These are phyloP conservation scores for Chalcosyrphus nemorum DNA, from an alignment of 2,888 invertebrate genomes.

Conservation along the genomic window DNA sequence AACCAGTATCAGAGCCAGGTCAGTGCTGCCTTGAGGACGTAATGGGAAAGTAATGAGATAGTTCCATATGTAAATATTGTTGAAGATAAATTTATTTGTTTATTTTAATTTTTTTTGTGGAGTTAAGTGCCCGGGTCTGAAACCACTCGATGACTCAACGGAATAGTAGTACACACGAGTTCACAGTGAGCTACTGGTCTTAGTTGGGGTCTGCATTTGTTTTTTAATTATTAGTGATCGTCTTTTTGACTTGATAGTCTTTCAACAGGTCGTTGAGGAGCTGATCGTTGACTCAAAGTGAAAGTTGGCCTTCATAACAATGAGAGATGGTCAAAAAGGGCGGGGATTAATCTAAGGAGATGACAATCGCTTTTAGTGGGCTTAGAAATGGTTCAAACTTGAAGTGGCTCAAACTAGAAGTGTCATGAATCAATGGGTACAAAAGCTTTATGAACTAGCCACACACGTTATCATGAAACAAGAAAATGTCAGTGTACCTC, in stretches of 20 bases:
- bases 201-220: conserved; percentile 31
- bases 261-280: conserved; percentile 26
- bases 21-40: conserved; percentile 4
- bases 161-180: background rate
- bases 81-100: conserved; percentile 42
- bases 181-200: conserved; percentile 59
- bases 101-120: background rate
- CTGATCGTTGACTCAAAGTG: conserved; percentile 24
- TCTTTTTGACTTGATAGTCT: conserved; percentile 33
- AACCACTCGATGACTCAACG: conserved; percentile 46
- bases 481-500: too few relatives aligned
- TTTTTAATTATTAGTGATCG: conserved; percentile 1
- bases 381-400: too few relatives aligned
- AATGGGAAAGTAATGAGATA: conserved; percentile 40
- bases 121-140: conserved; percentile 43
- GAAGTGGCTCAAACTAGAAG: too few relatives aligned
- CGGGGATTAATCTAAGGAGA: conserved; percentile 12
- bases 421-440: too few relatives aligned
- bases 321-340: background rate
- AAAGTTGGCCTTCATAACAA: conserved; percentile 37
- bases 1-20: background rate
- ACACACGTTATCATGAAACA: too few relatives aligned
- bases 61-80: conserved; percentile 47
- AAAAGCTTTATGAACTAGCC: too few relatives aligned
- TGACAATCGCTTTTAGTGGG: background rate